These are phyloP conservation scores for Didymodactylos carnosus DNA, from an alignment of 2,888 invertebrate species.

Conservation along the genomic window DNA sequence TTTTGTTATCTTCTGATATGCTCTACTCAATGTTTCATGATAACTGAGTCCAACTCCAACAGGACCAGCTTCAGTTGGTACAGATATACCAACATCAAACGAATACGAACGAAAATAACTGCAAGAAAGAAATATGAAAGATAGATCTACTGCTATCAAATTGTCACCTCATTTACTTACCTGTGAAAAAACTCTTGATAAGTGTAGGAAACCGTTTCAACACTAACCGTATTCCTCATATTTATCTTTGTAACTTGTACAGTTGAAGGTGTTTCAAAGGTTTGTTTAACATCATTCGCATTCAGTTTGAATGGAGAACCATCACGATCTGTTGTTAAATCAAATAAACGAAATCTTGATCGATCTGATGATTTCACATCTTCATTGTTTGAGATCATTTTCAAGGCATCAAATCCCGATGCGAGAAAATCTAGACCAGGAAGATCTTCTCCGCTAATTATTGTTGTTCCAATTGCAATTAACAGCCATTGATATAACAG, in stretches of 20 bases:
- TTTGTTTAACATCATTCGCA: not conserved
- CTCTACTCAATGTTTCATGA: not conserved
- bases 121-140: not conserved
- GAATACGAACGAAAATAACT: not conserved
- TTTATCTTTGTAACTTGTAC: not conserved
- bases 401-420: not conserved
- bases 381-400: not conserved
- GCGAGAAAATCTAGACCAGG: not conserved
- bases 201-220: not conserved
- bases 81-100: not conserved
- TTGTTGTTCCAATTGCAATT: not conserved
- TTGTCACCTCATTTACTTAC: not conserved
- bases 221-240: not conserved
- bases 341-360: not conserved
- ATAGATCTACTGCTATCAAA: not conserved
- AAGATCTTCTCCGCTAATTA: not conserved
- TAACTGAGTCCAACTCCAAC: not conserved
- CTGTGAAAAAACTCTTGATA: not conserved
- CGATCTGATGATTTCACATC: not conserved
- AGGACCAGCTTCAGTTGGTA: too few species aligned
- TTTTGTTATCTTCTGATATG: not conserved
- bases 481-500: too few species aligned
- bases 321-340: not conserved
- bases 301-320: not conserved
- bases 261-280: not conserved